Base-by-base conservation (phyloP, 2,888 invertebrate species). In the Chesias legatella region DNA sequence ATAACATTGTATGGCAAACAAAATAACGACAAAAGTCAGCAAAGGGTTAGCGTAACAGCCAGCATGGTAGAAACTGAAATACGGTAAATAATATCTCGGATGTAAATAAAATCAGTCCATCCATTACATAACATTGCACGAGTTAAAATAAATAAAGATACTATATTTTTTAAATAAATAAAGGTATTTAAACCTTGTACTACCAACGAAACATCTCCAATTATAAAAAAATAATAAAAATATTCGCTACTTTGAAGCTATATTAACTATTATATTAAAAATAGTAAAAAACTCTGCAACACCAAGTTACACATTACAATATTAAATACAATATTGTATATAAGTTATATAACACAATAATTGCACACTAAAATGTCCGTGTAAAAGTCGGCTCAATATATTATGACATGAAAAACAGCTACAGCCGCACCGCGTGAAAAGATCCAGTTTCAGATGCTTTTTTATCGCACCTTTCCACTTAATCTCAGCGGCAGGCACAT, bases 61-160 rank as follows among this genome's bases (percentile, higher is more conserved):
- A 68, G 68, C 63, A 53, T 58, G n/a, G 13, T 65, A 66, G 46
- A 53, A 51, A 58, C 51, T 49, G 48, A 63, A 60, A 61, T 53
- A 53, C 47, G 45, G 58, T 60, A 56, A 56, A 62, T 69, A 57
- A 67, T 63, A 62, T 56, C 11, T 26, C 66, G 77, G 81, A 82
- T 82, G 81, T 67, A 59, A 63, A 40, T 40, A 36, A 70, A 67
- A 80, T 84, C 84, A 85, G 83, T 85, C 85, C 80, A 83, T 69
- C 82, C 82, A 63, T 73, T 73, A 53, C 72, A 7, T 58, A 73
- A 69, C 77, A 81, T 83, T 82, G 82, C 82, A 82, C 83, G 69
- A 69, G 63, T 64, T 65, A 55, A 54, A 72, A 70, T 69, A 73
- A 73, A 67, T 67, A 73, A 76, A 74, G 56, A 57, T 54, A 56